Evolutionary conservation across 2,113 vertebrate genomes (phyloP), one percentile per base, ranked within the genome.

Genomic region (Leucoraja erinaceus): DNA sequence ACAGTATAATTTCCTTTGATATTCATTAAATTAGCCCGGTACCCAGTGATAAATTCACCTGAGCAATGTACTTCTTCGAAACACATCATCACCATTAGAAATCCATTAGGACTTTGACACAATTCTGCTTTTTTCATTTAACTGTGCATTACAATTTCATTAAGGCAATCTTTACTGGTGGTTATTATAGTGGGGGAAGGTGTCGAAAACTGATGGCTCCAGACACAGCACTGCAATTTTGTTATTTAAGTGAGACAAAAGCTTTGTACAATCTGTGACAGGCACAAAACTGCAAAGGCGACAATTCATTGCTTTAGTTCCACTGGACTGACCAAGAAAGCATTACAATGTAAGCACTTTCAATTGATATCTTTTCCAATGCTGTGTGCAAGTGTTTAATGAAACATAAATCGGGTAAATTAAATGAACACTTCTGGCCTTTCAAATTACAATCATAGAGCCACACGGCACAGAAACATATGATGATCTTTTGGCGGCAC

Each of bases 81-180:
- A 91, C 90, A 38, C n/a, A 72, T 22, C 68, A 91, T 22, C 5
- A 10, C 66, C 12, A 91, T 91, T 91, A 91, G 90, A 70, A 91
- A 91, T 14, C 66, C 90, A 91, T 91, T 91, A 91, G 90, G 5
- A 47, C 68, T 74, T 47, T 54, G 38, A 91, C 90, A 91, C 90
- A 91, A 88, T 91, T 72, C 90, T 72, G 9, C 31, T 91, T 72
- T 74, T 74, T 74, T 74, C 66, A 91, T 91, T 91, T 91, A 72
- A 74, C 90, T 74, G 33, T 74, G 90, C 5, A 74, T 72, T 91
- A 91, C 90, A 91, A 47, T 91, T 91, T 91, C 90, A 91, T 91
- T 91, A 91, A 72, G 8, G 28, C 25, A 59, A 66, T 88, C 14
- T 7, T n/a, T n/a, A 28, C 10, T 38, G 11, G 22, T 54, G 66